Percentiles rank a stretch among this genome's conserved stretches.
These are phyloP conservation scores for Cebidichthys violaceus DNA, from an alignment of 2,113 vertebrate genomes.

Conservation along the genomic window DNA sequence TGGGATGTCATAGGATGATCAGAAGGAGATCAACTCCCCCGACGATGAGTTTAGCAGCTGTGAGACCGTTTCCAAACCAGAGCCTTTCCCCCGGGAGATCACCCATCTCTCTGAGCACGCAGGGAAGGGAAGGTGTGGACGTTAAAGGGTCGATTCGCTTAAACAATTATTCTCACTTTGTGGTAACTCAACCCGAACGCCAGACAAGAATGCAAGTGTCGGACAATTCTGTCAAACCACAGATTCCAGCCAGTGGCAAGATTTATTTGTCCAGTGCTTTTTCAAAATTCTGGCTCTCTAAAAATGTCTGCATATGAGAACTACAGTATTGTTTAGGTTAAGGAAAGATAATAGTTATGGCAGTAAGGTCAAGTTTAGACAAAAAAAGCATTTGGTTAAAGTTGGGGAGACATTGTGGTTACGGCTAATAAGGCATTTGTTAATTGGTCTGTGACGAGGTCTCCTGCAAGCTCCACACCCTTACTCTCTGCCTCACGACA, in stretches of 20 bases:
- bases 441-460: neutral
- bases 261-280: neutral
- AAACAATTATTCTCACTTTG: neutral
- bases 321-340: neutral
- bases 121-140: constrained; percentile 19
- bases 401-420: constrained; percentile 8
- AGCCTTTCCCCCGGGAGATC: constrained; percentile 31
- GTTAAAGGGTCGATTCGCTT: constrained; percentile 13
- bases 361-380: constrained; percentile 3
- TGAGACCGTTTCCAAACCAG: constrained; percentile 37
- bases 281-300: neutral
- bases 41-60: constrained; percentile 79
- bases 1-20: constrained; percentile 34
- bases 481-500: neutral
- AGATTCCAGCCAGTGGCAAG: neutral
- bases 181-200: neutral
- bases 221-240: neutral
- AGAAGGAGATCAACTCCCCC: constrained; percentile 25
- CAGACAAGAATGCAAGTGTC: neutral
- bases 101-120: constrained; percentile 2
- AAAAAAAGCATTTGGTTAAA: neutral
- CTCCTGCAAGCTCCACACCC: neutral
- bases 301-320: neutral
- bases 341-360: neutral
- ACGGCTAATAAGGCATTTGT: neutral